Base-by-base conservation (phyloP, 2,113 vertebrate species). In the Ploceus nigricollis region DNA sequence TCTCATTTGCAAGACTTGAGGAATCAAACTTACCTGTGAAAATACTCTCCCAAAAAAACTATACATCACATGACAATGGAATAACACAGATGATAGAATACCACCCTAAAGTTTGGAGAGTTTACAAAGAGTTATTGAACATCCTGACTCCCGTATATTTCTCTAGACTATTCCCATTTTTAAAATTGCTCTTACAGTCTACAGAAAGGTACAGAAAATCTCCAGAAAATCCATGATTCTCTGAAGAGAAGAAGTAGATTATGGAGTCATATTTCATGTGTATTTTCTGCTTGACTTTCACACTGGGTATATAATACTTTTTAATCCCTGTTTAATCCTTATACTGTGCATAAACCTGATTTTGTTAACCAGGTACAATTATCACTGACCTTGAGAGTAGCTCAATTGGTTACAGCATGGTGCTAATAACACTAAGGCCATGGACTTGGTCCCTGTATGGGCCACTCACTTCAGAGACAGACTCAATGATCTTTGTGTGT, bases 141-240 rank as follows among this genome's bases (percentile, higher is more conserved):
- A 0, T 63, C 39, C 44, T 44, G 7, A 35, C 25, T 66, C 4
- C 13, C 2, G 0, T 44, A 2, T 13, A n/a, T 71, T 15, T 47
- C 8, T 76, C 51, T 87, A 51, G 27, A 35, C 7, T 57, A 33
- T 39, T 87, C 18, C 3, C 23, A 12, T 4, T 48, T 64, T 37
- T 86, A 13, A 22, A 16, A 75, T 42, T 31, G 3, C 4, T 17
- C 18, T 71, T 63, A 14, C 6, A 33, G 2, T 27, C 28, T 51
- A 39, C 7, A 54, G 31, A 76, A 35, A 61, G 2, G 5, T 11
- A 35, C 13, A 54, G 31, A 83, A 61, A 76, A 47, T 13, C 12
- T 48, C 22, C 21, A 54, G 30, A 76, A 54, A 69, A 42, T 42
- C 30, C 40, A 27, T 69, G 1, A 47, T 35, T 35, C 12, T 69